These are phyloP conservation scores for Paramuricea clavata DNA, from an alignment of 92 coral and sea anemone genomes.

Conservation along the genomic window DNA sequence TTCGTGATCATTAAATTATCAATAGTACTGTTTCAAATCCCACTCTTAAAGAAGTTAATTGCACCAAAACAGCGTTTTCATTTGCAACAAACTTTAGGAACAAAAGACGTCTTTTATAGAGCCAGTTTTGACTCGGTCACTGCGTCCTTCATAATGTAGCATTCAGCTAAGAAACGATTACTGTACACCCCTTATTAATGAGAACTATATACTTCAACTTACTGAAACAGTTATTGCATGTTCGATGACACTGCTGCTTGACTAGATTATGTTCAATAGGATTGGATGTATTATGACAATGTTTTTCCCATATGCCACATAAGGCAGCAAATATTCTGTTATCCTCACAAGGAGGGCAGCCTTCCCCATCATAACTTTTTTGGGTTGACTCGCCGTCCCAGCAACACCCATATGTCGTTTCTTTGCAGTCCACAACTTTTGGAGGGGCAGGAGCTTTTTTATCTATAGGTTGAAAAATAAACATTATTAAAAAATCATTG, in stretches of 20 bases:
- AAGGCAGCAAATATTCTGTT: background rate
- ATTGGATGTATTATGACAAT: background rate
- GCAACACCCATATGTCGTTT: slow-evolving; percentile 13
- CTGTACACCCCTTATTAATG: background rate
- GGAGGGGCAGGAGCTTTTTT: slow-evolving; percentile 30
- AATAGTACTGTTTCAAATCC: too few relatives aligned
- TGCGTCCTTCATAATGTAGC: too few relatives aligned
- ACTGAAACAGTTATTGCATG: slow-evolving; percentile 31
- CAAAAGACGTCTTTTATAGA: too few relatives aligned
- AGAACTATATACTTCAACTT: background rate
- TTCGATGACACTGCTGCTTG: background rate
- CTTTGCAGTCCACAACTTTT: background rate
- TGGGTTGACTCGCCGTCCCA: slow-evolving; percentile 27
- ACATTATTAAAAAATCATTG: background rate
- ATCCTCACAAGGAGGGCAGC: slow-evolving; percentile 27
- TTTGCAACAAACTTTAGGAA: too few relatives aligned
- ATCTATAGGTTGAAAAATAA: background rate
- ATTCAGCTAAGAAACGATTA: too few relatives aligned
- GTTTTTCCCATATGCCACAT: background rate
- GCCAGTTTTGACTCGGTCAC: too few relatives aligned
- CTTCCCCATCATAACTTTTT: background rate
- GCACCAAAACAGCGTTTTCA: too few relatives aligned
- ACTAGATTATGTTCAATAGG: slow-evolving; percentile 6
- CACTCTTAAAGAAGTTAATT: too few relatives aligned
- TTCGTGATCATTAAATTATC: too few relatives aligned